Evolutionary conservation across 2,888 invertebrate species (phyloP).

Genomic region (Axea sp.): DNA sequence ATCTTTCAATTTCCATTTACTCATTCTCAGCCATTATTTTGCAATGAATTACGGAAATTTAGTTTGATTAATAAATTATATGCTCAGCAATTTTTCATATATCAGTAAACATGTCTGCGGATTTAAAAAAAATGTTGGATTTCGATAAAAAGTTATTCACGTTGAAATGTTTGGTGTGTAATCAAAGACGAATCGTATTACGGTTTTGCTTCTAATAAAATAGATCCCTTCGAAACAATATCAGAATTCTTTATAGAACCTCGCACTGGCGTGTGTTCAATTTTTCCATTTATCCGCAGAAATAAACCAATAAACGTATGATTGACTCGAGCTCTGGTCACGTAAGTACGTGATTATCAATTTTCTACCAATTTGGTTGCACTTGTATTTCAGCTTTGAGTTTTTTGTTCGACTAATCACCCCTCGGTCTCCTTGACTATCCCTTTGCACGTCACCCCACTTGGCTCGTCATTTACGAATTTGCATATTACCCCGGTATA

Average conservation of each 20-base stretch:
- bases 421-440: slow-evolving; percentile 71
- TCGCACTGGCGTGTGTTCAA: slow-evolving; percentile 14
- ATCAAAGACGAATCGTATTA: slow-evolving; percentile 25
- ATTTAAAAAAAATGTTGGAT: no score
- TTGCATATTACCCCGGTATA: slow-evolving; percentile 75
- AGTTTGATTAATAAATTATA: no score
- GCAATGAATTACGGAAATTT: no score
- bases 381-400: slow-evolving; percentile 75
- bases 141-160: no score
- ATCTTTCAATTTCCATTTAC: no score
- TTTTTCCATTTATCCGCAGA: slow-evolving; percentile 53
- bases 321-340: slow-evolving; percentile 43
- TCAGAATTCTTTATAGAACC: slow-evolving; percentile 6
- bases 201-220: slow-evolving; percentile 26
- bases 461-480: slow-evolving; percentile 66
- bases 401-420: slow-evolving; percentile 78
- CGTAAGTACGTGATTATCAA: slow-evolving; percentile 75
- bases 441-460: slow-evolving; percentile 69
- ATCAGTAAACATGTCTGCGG: no score
- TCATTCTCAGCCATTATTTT: no score
- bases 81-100: no score
- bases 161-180: neutral
- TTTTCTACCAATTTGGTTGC: slow-evolving; percentile 79
- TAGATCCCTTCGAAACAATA: slow-evolving; percentile 35
- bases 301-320: slow-evolving; percentile 59